These are phyloP conservation scores for Drosophila colorata DNA, from an alignment of 2,888 invertebrate species.

Conservation along the genomic window DNA sequence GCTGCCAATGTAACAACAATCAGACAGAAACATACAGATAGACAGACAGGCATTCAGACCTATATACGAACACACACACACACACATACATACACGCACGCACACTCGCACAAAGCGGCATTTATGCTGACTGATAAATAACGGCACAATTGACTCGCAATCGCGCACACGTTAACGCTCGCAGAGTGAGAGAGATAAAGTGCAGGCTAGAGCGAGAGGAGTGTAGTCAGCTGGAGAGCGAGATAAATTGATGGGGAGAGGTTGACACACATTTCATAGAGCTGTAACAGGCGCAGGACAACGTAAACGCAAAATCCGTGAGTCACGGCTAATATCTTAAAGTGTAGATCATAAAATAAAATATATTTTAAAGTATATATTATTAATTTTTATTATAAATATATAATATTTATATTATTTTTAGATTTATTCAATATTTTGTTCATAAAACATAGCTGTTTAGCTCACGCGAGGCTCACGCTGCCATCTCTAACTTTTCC, in stretches of 20 bases:
- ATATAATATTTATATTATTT: not conserved
- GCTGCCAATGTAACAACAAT: slow-evolving; percentile 14
- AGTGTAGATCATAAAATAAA: not conserved
- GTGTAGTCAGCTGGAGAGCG: slow-evolving; percentile 15
- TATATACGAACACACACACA: slow-evolving; percentile 1
- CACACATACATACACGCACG: not conserved
- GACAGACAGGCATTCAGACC: slow-evolving; percentile 11
- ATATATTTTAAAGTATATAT: not conserved
- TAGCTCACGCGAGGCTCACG: slow-evolving; percentile 29
- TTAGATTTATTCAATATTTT: not conserved
- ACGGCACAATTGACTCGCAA: slow-evolving; percentile 76
- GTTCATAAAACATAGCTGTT: not conserved
- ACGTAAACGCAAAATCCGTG: not conserved
- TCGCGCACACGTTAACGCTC: slow-evolving; percentile 63
- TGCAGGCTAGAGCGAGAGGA: not conserved
- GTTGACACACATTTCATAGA: slow-evolving; percentile 11
- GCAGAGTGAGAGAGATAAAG: slow-evolving; percentile 6
- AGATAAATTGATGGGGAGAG: slow-evolving; percentile 23
- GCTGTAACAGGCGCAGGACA: not conserved
- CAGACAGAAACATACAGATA: not conserved
- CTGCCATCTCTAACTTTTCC: slow-evolving; percentile 37
- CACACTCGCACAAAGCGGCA: slow-evolving; percentile 18
- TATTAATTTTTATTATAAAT: not conserved
- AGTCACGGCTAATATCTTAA: not conserved
- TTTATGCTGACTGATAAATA: slow-evolving; percentile 77